Evolutionary conservation across 2,113 vertebrate genomes (phyloP), one percentile per base, ranked within the genome.

Genomic region (Scortum barcoo): DNA sequence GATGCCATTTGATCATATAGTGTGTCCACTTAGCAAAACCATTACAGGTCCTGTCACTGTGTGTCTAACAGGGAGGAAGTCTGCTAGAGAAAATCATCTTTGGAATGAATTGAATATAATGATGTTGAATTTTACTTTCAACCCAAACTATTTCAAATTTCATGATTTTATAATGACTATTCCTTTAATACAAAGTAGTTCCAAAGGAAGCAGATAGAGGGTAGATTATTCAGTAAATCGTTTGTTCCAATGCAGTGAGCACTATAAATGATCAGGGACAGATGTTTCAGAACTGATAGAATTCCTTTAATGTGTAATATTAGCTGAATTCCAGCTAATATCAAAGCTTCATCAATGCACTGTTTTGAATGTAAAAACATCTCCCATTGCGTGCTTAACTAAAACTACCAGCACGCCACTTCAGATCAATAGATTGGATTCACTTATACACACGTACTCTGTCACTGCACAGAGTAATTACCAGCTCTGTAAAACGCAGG

Each of bases 1-100:
- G n/a, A 72, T 62, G 28, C 26, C 13, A 82, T 48, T 51, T 56
- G 60, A 76, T 74, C 53, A 63, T 28, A 7, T 51, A 51, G 16
- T 26, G 38, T 17, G 4, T 56, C 24, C 48, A 24, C 53, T 50
- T 33, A 56, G 9, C 2, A 51, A 58, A 56, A 40, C n/a, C 33
- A 53, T 14, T 28, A 10, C 17, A 11, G 36, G 22, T 12, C 46
- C 17, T 46, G 8, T 44, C 17, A n/a, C 28, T 11, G 22, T 22
- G 50, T 26, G 57, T 69, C 12, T 19, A 38, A 26, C 28, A 72
- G 19, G 14, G 24, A 54, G 33, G 20, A 42, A 12, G 33, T 60
- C 40, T 38, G 75, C 10, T 3, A 48, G 4, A 33, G 9, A 68
- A 36, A 14, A 4, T 46, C 14, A 6, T 75, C 10, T 67, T 20